Conservation (phyloP, 1,140 invertebrate species). For the Meteorus sp. region DNA sequence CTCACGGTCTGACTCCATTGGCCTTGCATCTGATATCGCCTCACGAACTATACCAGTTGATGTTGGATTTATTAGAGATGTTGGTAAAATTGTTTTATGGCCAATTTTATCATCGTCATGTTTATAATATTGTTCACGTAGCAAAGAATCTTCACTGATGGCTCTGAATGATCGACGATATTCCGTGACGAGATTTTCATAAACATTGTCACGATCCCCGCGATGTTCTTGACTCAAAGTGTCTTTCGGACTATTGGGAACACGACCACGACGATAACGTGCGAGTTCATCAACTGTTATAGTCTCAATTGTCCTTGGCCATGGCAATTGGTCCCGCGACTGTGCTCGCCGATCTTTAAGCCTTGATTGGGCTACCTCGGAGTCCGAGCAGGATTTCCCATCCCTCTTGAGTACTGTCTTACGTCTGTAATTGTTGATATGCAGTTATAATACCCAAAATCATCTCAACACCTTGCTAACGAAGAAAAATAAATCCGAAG, state of each 20-base stretch:
- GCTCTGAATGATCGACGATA: conserved; percentile 47
- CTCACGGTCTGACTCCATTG: conserved; percentile 34
- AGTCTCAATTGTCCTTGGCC: conserved; percentile 54
- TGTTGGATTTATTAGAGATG: too few species aligned
- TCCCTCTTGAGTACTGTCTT: conserved; percentile 18
- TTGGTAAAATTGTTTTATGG: too few species aligned
- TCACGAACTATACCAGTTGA: background rate
- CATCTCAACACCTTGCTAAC: background rate
- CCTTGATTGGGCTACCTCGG: conserved; percentile 48
- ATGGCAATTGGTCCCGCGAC: conserved; percentile 38
- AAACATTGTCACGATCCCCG: conserved; percentile 24
- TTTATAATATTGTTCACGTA: conserved; percentile 1
- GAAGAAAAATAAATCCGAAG: too few species aligned
- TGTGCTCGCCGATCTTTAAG: conserved; percentile 36
- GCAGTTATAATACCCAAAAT: background rate
- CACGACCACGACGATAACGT: conserved; percentile 57
- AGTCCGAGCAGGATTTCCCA: conserved; percentile 47
- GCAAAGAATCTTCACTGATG: conserved; percentile 39
- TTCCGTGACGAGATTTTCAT: conserved; percentile 42
- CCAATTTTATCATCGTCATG: conserved; percentile 1
- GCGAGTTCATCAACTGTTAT: conserved; percentile 62
- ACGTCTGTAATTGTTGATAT: background rate
- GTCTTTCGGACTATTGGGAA: conserved; percentile 46
- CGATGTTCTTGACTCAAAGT: conserved; percentile 36
- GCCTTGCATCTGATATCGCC: conserved; percentile 6